Evolutionary conservation across 1,140 invertebrate genomes (phyloP).

Genomic region (Drosophila rhopaloa): DNA sequence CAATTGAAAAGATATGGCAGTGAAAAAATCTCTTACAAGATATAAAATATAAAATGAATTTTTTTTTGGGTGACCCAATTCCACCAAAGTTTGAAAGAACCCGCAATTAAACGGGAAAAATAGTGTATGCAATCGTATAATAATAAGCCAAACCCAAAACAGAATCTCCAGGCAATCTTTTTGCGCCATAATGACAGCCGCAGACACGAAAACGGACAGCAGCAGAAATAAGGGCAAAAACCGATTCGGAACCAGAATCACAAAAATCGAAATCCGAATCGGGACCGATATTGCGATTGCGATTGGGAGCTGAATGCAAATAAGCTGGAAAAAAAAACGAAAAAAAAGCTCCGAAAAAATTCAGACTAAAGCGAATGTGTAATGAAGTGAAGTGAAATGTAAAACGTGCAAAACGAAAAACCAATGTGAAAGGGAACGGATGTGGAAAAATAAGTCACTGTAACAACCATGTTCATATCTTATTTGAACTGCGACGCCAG

Average conservation of each 20-base stretch:
- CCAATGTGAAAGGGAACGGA: constrained; percentile 4
- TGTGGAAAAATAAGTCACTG: constrained; percentile 18
- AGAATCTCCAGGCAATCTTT: constrained; percentile 55
- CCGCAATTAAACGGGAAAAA: neutral
- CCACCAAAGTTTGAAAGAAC: neutral
- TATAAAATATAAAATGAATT: neutral
- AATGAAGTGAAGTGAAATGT: constrained; percentile 64
- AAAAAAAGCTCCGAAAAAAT: constrained; percentile 16
- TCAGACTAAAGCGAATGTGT: constrained; percentile 34
- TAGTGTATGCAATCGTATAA: constrained; percentile 21
- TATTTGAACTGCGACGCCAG: constrained; percentile 72
- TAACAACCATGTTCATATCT: constrained; percentile 77
- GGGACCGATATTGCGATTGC: constrained; percentile 12
- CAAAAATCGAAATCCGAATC: constrained; percentile 20
- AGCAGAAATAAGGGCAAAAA: constrained; percentile 9
- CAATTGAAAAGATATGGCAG: neutral
- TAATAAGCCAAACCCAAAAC: constrained; percentile 23
- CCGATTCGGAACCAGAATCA: constrained; percentile 2
- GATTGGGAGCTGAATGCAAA: constrained; percentile 15
- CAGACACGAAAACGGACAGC: constrained; percentile 28
- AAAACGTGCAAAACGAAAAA: constrained; percentile 20
- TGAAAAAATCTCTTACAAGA: neutral
- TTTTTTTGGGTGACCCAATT: neutral
- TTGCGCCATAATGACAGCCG: constrained; percentile 60
- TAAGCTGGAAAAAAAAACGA: constrained; percentile 1